Conservation (phyloP, 2,888 invertebrate genomes). For the Dastarcus helophoroides region DNA sequence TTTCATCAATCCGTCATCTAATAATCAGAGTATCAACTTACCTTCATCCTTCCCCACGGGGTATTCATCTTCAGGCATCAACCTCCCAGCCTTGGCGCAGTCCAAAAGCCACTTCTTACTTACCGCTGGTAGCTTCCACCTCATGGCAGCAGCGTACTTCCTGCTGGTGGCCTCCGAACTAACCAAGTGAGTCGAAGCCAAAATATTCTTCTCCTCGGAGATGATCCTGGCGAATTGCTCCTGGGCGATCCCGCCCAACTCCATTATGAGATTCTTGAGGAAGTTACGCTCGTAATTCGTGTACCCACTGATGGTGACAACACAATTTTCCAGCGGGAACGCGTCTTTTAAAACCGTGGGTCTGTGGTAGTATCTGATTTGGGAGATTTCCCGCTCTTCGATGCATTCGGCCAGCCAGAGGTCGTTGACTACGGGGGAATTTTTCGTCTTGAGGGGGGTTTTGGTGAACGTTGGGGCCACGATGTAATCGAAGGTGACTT, state of each 20-base stretch:
- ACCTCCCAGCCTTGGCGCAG: slow-evolving; percentile 48
- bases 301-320: slow-evolving; percentile 71
- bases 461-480: slow-evolving; percentile 50
- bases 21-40: slow-evolving; percentile 16
- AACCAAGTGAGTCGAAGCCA: slow-evolving; percentile 70
- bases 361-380: slow-evolving; percentile 59
- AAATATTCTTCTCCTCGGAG: slow-evolving; percentile 37
- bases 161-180: slow-evolving; percentile 62
- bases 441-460: no score
- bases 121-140: slow-evolving; percentile 79
- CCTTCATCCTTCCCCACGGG: slow-evolving; percentile 49
- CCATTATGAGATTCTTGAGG: slow-evolving; percentile 54
- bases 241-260: slow-evolving; percentile 57
- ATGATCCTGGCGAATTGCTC: slow-evolving; percentile 52
- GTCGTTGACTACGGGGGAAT: slow-evolving; percentile 49
- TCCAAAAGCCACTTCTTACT: slow-evolving; percentile 63
- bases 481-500: slow-evolving; percentile 51
- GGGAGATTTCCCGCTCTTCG: slow-evolving; percentile 44
- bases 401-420: slow-evolving; percentile 63
- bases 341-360: slow-evolving; percentile 44
- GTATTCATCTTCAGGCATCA: slow-evolving; percentile 44
- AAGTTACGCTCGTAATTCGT: slow-evolving; percentile 60
- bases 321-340: slow-evolving; percentile 53
- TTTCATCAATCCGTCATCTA: no score
- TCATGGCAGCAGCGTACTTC: slow-evolving; percentile 71